Evolutionary conservation across 2,888 invertebrate genomes (phyloP).

Genomic region (Aromia moschata): DNA sequence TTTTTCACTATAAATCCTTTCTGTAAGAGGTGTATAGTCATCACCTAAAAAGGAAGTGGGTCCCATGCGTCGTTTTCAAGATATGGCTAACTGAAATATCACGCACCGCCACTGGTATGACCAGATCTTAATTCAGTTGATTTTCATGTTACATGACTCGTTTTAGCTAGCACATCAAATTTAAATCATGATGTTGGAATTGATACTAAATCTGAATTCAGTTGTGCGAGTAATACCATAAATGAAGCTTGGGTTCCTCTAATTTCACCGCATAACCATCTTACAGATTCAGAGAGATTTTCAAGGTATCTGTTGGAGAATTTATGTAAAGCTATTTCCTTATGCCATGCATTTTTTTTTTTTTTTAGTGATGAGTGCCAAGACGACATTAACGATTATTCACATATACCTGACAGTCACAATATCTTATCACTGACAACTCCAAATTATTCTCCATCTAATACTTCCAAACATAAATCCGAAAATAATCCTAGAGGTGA

Average conservation of each 20-base stretch:
- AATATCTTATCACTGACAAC: constrained; percentile 38
- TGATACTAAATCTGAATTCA: constrained; percentile 60
- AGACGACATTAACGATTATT: constrained; percentile 56
- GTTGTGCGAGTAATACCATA: constrained; percentile 50
- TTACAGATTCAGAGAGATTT: constrained; percentile 54
- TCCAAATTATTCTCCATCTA: constrained; percentile 37
- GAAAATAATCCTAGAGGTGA: constrained; percentile 39
- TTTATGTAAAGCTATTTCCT: no score
- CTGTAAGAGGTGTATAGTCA: no score
- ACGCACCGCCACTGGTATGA: no score
- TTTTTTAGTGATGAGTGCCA: constrained; percentile 56
- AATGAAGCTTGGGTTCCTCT: constrained; percentile 50
- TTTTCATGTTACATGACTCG: no score
- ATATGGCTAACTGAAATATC: no score
- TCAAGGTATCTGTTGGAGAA: constrained; percentile 51
- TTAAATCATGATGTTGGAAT: constrained; percentile 61
- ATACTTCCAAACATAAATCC: constrained; percentile 38
- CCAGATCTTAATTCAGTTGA: no score
- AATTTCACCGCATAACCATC: constrained; percentile 46
- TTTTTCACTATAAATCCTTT: no score
- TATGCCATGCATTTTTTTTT: no score
- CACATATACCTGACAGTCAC: constrained; percentile 48
- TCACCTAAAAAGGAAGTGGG: no score
- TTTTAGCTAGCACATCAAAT: constrained; percentile 58
- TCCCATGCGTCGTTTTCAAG: no score